Percentiles rank a stretch among this genome's conserved stretches.
Evolutionary conservation across 2,888 invertebrate genomes (phyloP).

Genomic region (Machimus atricapillus): DNA sequence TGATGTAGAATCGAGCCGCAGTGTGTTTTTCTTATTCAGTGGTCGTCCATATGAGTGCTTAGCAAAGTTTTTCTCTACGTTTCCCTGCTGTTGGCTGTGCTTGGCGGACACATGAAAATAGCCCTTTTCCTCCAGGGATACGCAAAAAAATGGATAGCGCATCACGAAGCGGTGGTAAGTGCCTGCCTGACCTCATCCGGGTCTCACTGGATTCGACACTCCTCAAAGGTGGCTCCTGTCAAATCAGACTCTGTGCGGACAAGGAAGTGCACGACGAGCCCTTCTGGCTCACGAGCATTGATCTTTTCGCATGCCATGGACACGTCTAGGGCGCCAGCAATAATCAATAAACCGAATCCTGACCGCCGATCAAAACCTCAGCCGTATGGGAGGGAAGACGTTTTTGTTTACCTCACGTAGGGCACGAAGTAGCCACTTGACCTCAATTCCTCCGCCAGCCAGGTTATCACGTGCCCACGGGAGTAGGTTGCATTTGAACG

Average conservation of each 20-base stretch:
- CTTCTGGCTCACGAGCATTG: neutral
- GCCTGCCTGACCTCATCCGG: constrained; percentile 3
- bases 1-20: neutral
- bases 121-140: neutral
- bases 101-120: constrained; percentile 12
- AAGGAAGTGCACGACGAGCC: neutral
- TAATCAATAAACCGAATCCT: neutral
- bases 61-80: neutral
- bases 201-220: neutral
- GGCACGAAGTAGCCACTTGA: constrained; percentile 12
- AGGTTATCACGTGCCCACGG: constrained; percentile 10
- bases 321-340: neutral
- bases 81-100: neutral
- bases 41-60: neutral
- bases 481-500: neutral
- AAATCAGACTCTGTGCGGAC: neutral
- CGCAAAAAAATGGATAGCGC: constrained; percentile 18
- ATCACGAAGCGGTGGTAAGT: constrained; percentile 33
- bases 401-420: constrained; percentile 31
- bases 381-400: neutral
- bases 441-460: neutral
- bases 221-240: neutral
- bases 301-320: neutral
- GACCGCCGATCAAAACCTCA: neutral
- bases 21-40: neutral